Conservation (phyloP, 37 sponge, comb jelly and placozoan species). For the Halisarca cf. caerulea region DNA sequence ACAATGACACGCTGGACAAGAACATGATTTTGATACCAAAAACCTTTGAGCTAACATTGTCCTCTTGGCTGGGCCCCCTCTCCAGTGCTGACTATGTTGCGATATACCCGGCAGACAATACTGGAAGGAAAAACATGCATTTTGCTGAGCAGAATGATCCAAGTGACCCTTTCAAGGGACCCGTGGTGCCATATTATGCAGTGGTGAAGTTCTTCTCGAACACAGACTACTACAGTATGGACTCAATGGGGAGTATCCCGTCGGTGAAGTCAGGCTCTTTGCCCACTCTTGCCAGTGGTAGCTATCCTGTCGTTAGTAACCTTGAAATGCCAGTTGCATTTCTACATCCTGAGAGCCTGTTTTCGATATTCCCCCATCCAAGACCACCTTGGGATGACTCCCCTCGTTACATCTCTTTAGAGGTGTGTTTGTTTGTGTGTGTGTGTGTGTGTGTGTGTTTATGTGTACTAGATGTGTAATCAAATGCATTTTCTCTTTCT, state of each 20-base stretch:
- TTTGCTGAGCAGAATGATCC: neutral
- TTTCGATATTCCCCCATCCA: slow-evolving; percentile 1
- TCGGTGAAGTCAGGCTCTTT: neutral
- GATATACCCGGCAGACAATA: neutral
- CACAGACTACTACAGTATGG: neutral
- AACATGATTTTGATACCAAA: slow-evolving; percentile 9
- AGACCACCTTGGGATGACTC: neutral
- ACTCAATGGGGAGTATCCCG: neutral
- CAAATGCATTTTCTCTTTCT: no score
- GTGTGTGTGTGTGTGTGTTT: no score
- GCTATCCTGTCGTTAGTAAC: neutral
- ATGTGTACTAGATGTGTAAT: no score
- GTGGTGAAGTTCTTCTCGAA: slow-evolving; percentile 8
- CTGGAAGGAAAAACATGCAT: neutral
- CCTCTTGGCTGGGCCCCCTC: neutral
- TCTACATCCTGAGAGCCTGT: slow-evolving; percentile 25
- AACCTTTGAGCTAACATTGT: neutral
- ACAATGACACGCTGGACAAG: slow-evolving; percentile 9
- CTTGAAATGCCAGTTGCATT: slow-evolving; percentile 4
- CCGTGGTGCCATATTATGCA: neutral
- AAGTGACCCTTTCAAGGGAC: neutral
- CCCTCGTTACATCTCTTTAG: neutral
- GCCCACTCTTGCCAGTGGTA: neutral
- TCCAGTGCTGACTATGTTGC: neutral
- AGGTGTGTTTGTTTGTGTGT: neutral